Evolutionary conservation across 2,113 vertebrate species (phyloP).

Genomic region (Aphyosemion australe): DNA sequence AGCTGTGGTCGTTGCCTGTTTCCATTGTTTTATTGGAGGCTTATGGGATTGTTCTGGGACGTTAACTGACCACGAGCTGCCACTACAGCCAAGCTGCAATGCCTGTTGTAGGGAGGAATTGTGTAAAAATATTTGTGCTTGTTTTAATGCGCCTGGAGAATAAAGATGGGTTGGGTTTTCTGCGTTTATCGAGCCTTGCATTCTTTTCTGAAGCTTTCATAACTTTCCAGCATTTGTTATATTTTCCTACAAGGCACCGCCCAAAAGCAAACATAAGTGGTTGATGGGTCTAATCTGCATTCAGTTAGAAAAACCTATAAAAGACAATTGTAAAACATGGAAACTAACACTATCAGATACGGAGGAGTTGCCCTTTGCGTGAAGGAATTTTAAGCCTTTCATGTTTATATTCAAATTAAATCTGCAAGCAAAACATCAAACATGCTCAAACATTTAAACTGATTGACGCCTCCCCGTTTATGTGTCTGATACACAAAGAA

Average conservation of each 20-base stretch:
- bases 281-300: neutral
- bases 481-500: neutral
- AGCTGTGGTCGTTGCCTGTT: slow-evolving; percentile 1
- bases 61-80: slow-evolving; percentile 36
- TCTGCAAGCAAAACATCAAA: neutral
- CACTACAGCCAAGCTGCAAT: neutral
- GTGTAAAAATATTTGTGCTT: slow-evolving; percentile 17
- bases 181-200: slow-evolving; percentile 31
- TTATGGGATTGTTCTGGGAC: slow-evolving; percentile 37
- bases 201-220: slow-evolving; percentile 25
- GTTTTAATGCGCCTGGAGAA: slow-evolving; percentile 1
- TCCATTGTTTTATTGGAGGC: slow-evolving; percentile 32
- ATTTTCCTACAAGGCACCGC: slow-evolving; percentile 16
- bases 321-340: neutral
- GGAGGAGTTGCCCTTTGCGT: neutral
- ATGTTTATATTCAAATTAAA: neutral
- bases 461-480: neutral
- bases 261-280: neutral
- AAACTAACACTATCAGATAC: too few relatives aligned
- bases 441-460: neutral
- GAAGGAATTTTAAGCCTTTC: neutral
- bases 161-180: slow-evolving; percentile 22
- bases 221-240: slow-evolving; percentile 3
- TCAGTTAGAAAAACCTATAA: neutral
- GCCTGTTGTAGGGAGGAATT: neutral